Evolutionary conservation across 2,888 invertebrate species (phyloP), one percentile per base, ranked within the genome.

Genomic region (Anagyrus pseudococci): DNA sequence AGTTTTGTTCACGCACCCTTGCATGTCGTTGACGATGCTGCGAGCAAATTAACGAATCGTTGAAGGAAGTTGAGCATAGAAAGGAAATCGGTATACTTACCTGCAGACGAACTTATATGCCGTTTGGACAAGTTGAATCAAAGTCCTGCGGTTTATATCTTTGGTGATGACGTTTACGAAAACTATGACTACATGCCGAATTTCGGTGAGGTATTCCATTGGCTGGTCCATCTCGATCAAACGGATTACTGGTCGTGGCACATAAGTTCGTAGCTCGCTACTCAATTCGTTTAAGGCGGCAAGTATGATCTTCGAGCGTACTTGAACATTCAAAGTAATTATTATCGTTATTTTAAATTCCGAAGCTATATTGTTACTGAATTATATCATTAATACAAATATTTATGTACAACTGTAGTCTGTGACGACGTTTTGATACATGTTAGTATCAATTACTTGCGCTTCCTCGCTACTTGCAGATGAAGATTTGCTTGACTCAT

Each of bases 141-240:
- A 79, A 20, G 79, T 78, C 17, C 73, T 75, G 22, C 82, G 81
- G 1, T 81, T 77, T 2, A 82, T 75, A 1, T 80, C 73, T 40
- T 75, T 72, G 0, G 84, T 83, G 48, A 86, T 81, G 8, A 89
- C 83, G 70, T 89, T 89, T 10, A 87, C 83, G 72, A 90, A 90
- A 6, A 89, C 83, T 23, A 90, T 87, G 1, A 88, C 87, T 3
- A 90, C 88, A 65, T 88, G 86, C 41, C 91, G 84, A 80, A 91
- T 88, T 78, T 91, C 91, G 0, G 90, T 89, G 7, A 91, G 79
- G 75, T 88, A 89, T 69, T 90, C 89, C 69, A 91, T 80, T 0
- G 89, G 89, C 73, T 90, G 88, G 62, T 87, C 84, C 68, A 86
- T 84, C 67, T 88, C 87, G 2, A 89, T 85, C 0, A 86, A 86